phyloP scores from a whole-genome alignment of 1,140 invertebrate species.

The Aphis craccivora region DNA sequence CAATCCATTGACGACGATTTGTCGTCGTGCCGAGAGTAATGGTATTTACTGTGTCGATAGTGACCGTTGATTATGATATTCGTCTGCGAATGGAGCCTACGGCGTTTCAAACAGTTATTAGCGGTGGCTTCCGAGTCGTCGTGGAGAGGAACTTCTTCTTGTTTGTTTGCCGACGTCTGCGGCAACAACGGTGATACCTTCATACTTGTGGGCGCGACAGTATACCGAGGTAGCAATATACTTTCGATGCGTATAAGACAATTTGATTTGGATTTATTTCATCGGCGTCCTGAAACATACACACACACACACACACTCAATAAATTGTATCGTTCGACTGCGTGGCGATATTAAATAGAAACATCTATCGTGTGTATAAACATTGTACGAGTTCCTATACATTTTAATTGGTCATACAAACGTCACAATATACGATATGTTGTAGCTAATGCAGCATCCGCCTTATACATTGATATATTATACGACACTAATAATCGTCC shows the following conservation, averaged over 20 bases:
- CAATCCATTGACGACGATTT: background rate
- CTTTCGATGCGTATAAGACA: background rate
- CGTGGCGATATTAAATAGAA: background rate
- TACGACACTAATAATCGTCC: constrained; percentile 6
- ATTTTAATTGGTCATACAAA: background rate
- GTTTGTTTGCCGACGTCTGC: background rate
- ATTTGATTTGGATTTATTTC: background rate
- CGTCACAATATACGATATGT: constrained; percentile 9
- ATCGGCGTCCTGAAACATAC: constrained; percentile 20
- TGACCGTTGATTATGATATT: background rate
- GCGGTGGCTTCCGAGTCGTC: background rate
- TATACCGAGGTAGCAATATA: background rate
- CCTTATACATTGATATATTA: background rate
- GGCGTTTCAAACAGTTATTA: background rate
- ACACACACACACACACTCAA: background rate
- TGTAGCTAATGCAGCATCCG: constrained; percentile 28
- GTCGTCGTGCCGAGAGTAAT: constrained; percentile 6
- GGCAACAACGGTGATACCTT: constrained; percentile 14
- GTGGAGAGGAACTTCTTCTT: background rate
- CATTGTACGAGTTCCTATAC: background rate
- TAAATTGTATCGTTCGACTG: background rate
- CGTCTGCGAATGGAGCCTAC: background rate
- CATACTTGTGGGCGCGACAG: background rate
- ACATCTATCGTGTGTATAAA: background rate
- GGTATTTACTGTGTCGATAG: background rate